A percentile compares a stretch with the other conserved stretches of the same genome.
These are phyloP conservation scores for Ophonus ardosiacus DNA, from an alignment of 2,888 invertebrate genomes.

Conservation along the genomic window DNA sequence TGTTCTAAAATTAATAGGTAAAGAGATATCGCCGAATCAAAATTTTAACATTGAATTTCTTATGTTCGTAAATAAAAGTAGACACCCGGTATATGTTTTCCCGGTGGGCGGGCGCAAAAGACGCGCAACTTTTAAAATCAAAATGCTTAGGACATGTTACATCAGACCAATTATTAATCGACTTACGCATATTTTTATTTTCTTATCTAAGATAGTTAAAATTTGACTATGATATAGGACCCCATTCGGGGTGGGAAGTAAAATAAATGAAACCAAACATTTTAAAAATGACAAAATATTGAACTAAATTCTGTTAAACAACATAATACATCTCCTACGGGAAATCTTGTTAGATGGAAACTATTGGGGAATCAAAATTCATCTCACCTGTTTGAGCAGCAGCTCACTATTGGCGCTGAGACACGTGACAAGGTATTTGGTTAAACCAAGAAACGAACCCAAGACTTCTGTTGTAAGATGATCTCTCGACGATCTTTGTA, in stretches of 20 bases:
- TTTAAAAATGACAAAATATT: constrained; percentile 26
- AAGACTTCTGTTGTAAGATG: constrained; percentile 96
- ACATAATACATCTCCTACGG: constrained; percentile 19
- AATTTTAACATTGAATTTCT: too few relatives aligned
- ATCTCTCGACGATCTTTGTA: constrained; percentile 94
- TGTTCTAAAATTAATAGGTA: too few relatives aligned
- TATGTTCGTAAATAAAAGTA: too few relatives aligned
- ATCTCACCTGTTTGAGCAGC: constrained; percentile 91
- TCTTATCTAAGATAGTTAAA: too few relatives aligned
- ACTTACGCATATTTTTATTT: too few relatives aligned
- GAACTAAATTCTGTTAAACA: neutral
- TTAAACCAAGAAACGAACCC: constrained; percentile 92
- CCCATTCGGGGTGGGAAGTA: neutral
- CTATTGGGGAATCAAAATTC: constrained; percentile 4
- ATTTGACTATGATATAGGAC: too few relatives aligned
- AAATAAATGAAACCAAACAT: constrained; percentile 17
- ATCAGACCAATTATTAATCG: too few relatives aligned
- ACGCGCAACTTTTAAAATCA: too few relatives aligned
- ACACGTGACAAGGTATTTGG: constrained; percentile 95
- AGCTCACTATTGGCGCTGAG: constrained; percentile 95
- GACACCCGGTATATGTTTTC: too few relatives aligned
- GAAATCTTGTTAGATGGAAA: constrained; percentile 13
- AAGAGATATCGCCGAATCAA: too few relatives aligned
- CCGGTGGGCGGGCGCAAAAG: too few relatives aligned
- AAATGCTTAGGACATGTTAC: too few relatives aligned